phyloP scores from a whole-genome alignment of 2,113 vertebrate species.

The Gallinago undulata region DNA sequence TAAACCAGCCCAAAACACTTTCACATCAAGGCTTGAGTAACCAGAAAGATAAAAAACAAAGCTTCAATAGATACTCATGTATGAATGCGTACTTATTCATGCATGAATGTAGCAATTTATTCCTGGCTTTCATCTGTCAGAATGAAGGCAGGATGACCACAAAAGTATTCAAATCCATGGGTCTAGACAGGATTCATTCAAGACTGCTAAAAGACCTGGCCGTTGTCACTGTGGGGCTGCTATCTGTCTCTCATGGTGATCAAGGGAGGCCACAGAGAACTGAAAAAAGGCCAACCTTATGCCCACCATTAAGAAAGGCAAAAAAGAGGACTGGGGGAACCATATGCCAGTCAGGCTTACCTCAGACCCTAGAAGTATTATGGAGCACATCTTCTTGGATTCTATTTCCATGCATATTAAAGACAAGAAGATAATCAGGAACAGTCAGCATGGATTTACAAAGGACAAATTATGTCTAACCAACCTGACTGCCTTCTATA shows the following conservation, averaged over 20 bases:
- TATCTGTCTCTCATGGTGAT: not conserved
- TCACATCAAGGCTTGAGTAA: not conserved
- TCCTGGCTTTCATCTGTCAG: not conserved
- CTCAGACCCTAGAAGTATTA: not conserved
- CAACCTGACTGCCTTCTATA: not conserved
- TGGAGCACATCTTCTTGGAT: not conserved
- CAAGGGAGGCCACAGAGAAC: not conserved
- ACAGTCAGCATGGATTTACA: not conserved
- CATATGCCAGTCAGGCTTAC: not conserved
- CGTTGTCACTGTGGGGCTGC: not conserved
- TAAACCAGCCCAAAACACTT: not conserved
- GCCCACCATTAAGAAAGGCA: not conserved
- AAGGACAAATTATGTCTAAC: not conserved
- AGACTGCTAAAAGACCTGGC: not conserved
- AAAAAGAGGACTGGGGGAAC: not conserved
- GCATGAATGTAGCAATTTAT: not conserved
- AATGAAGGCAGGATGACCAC: not conserved
- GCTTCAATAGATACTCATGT: not conserved
- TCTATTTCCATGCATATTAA: not conserved
- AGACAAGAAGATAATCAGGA: not conserved
- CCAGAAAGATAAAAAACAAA: not conserved
- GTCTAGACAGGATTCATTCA: not conserved
- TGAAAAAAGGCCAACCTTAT: not conserved
- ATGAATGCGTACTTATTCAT: not conserved
- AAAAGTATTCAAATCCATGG: not conserved